A percentile compares a stretch with the other conserved stretches of the same genome.
Conservation (phyloP, 2,113 vertebrate species). For the Pseudorhombus dupliciocellatus region DNA sequence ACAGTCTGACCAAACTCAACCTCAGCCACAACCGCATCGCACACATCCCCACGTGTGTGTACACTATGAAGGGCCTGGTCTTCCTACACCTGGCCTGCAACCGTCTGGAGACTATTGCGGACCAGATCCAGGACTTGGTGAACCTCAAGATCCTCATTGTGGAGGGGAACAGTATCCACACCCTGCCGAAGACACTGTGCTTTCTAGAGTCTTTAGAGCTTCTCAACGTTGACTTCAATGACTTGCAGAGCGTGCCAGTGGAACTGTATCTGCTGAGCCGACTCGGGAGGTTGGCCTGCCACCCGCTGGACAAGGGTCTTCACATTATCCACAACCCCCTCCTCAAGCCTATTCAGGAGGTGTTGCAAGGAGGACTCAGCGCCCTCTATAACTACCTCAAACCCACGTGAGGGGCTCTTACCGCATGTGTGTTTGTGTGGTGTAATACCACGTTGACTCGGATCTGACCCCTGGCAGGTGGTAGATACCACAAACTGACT, state of each 20-base stretch:
- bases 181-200: constrained; percentile 87
- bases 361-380: constrained; percentile 87
- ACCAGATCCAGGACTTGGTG: constrained; percentile 89
- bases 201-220: constrained; percentile 85
- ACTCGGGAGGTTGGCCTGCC: constrained; percentile 87
- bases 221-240: constrained; percentile 91
- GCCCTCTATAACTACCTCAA: constrained; percentile 90
- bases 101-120: constrained; percentile 88
- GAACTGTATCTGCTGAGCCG: constrained; percentile 86
- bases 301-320: constrained; percentile 93
- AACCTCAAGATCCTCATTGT: constrained; percentile 90
- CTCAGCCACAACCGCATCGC: constrained; percentile 90
- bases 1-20: constrained; percentile 88
- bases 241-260: constrained; percentile 87
- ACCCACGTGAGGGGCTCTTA: constrained; percentile 77
- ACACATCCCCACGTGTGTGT: constrained; percentile 91
- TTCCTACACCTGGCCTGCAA: constrained; percentile 94
- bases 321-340: constrained; percentile 92
- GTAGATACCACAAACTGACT: constrained; percentile 10
- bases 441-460: constrained; percentile 31
- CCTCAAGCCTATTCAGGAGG: constrained; percentile 88
- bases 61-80: constrained; percentile 85
- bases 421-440: constrained; percentile 8
- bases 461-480: constrained; percentile 31
- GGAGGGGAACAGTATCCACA: constrained; percentile 89